phyloP scores from a whole-genome alignment of 2,113 vertebrate genomes.

The Columba livia region DNA sequence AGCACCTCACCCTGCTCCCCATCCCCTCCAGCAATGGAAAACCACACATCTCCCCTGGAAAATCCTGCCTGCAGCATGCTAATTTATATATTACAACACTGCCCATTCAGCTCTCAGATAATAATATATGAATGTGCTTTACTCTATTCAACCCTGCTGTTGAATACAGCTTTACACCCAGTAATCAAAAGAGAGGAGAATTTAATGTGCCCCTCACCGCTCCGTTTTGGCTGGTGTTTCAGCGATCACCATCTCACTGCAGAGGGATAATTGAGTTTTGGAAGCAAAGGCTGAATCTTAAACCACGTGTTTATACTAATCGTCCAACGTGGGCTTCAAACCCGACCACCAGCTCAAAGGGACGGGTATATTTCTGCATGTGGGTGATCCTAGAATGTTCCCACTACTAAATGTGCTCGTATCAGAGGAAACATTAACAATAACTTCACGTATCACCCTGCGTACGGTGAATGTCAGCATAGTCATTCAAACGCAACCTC shows the following conservation, averaged over 20 bases:
- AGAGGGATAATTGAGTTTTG: neutral
- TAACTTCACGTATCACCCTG: neutral
- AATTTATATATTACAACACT: too few relatives aligned
- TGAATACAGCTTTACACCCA: fast-evolving
- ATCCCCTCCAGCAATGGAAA: neutral
- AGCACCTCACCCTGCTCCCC: neutral
- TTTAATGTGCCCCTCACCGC: neutral
- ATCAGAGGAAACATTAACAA: neutral
- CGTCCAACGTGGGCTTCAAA: neutral
- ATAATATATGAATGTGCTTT: neutral
- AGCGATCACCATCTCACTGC: neutral
- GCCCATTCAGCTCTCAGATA: neutral
- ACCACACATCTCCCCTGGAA: neutral
- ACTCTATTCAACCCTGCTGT: neutral
- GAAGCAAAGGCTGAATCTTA: neutral
- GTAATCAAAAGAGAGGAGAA: neutral
- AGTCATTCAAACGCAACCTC: neutral
- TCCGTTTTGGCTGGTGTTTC: neutral
- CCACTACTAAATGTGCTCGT: neutral
- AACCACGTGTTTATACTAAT: neutral
- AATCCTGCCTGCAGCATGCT: too few relatives aligned
- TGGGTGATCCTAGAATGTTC: neutral
- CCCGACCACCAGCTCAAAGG: neutral
- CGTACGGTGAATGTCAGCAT: neutral
- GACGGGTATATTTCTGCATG: neutral